Evolutionary conservation across 2,113 vertebrate species (phyloP).

Genomic region (Scomber scombrus): DNA sequence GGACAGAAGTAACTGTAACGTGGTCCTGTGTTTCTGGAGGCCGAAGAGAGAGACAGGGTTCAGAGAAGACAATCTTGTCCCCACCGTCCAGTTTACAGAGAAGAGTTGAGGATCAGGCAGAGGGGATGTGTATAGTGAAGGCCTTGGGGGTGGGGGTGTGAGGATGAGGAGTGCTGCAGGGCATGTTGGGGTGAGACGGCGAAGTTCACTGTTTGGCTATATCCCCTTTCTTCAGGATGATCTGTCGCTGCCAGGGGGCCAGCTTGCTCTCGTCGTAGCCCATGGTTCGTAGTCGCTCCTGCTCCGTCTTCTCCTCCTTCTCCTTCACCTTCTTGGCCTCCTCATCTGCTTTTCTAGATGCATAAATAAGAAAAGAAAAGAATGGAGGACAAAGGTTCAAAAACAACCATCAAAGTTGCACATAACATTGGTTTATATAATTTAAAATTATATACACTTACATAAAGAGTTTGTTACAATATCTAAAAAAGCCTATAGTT

Average conservation of each 20-base stretch:
- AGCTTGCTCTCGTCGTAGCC: constrained; percentile 97
- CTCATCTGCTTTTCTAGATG: constrained; percentile 90
- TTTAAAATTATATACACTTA: background rate
- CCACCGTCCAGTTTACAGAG: constrained; percentile 31
- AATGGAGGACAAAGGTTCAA: background rate
- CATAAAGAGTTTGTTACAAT: background rate
- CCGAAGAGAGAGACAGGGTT: constrained; percentile 21
- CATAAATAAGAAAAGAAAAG: constrained; percentile 2
- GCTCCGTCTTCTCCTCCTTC: constrained; percentile 90
- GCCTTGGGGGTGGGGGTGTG: constrained; percentile 22
- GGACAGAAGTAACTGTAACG: constrained; percentile 42
- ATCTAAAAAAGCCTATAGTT: too few relatives aligned
- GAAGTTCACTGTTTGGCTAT: constrained; percentile 90
- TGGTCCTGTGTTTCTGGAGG: constrained; percentile 41
- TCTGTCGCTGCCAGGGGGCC: constrained; percentile 97
- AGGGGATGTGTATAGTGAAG: constrained; percentile 45
- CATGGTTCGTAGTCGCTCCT: constrained; percentile 93
- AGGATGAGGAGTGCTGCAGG: constrained; percentile 7
- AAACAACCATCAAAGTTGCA: constrained; percentile 2
- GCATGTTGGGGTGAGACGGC: constrained; percentile 11
- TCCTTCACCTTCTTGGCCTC: constrained; percentile 87
- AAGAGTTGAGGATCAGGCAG: constrained; percentile 19
- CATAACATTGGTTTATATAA: background rate
- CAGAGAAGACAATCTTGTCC: constrained; percentile 12
- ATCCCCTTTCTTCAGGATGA: constrained; percentile 98